Evolutionary conservation across 2,797 vertebrate genomes (phyloP), one percentile per base, ranked within the genome.

Genomic region (Enteromius trimaculatus): DNA sequence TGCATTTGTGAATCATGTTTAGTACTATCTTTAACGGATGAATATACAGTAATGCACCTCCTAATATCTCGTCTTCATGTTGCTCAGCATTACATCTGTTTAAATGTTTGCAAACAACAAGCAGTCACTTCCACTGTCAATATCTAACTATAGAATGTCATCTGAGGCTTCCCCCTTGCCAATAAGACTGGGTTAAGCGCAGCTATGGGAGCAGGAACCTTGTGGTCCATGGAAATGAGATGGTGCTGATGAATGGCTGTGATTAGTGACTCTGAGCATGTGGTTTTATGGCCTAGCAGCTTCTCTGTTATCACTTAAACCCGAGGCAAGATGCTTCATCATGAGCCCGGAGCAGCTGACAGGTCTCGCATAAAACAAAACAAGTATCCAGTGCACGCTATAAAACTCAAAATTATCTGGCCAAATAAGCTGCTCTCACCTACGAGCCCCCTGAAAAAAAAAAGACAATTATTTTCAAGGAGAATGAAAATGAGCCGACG

Each of bases 241-340:
- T 90, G 90, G 85, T 91, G 82, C 81, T 96, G 95, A 97, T 96
- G 95, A 96, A 97, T 95, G 94, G 90, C 93, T 93, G 88, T 94
- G 95, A 97, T 97, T 95, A 96, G 93, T 91, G 94, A 87, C 91
- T 93, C 92, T 87, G 93, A 95, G 93, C 94, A 93, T 96, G 94
- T 93, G 94, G 88, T 94, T 96, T 96, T 93, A 94, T 93, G 93
- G 90, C 91, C 91, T 89, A 94, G 87, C 93, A 92, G 92, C 93
- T 93, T 91, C 91, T 93, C 90, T 95, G 94, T 94, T 93, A 93
- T 95, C 95, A 94, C 94, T 95, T 92, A 91, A 94, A 94, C 93
- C 92, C 37, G 92, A 83, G 90, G 90, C 88, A 85, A 92, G 91
- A 93, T 85, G 83, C 90, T 93, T 89, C 83, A 91, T 94, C 92